Percentiles rank a stretch among this genome's conserved stretches.
Evolutionary conservation across 2,113 vertebrate genomes (phyloP).

Genomic region (Phaetusa simplex): DNA sequence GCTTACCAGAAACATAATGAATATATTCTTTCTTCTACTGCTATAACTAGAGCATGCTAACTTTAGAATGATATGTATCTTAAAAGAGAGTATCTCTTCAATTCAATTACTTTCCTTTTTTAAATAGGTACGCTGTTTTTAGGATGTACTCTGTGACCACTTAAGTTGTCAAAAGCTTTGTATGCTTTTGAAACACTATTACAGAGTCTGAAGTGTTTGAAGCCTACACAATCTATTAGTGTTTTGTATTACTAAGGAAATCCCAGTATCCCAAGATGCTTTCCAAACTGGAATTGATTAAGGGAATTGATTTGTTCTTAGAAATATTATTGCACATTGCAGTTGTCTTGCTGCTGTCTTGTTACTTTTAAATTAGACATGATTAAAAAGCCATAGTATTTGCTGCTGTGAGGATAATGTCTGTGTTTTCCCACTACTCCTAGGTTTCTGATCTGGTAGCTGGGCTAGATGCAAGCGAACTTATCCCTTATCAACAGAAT

Average conservation of each 20-base stretch:
- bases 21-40: neutral
- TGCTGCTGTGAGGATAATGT: neutral
- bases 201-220: neutral
- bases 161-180: constrained; percentile 20
- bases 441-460: neutral
- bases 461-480: neutral
- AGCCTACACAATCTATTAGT: neutral
- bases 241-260: neutral
- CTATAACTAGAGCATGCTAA: neutral
- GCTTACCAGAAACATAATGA: neutral
- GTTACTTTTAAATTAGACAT: neutral
- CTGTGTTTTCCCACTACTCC: neutral
- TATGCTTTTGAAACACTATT: neutral
- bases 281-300: constrained; percentile 3
- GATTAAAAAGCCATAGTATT: neutral
- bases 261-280: neutral
- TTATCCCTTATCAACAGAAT: neutral
- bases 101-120: neutral
- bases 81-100: neutral
- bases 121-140: neutral
- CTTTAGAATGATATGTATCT: neutral
- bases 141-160: neutral
- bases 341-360: neutral
- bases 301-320: neutral
- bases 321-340: neutral